Conservation (phyloP, 2,113 vertebrate species). For the Centropus unirufus region DNA sequence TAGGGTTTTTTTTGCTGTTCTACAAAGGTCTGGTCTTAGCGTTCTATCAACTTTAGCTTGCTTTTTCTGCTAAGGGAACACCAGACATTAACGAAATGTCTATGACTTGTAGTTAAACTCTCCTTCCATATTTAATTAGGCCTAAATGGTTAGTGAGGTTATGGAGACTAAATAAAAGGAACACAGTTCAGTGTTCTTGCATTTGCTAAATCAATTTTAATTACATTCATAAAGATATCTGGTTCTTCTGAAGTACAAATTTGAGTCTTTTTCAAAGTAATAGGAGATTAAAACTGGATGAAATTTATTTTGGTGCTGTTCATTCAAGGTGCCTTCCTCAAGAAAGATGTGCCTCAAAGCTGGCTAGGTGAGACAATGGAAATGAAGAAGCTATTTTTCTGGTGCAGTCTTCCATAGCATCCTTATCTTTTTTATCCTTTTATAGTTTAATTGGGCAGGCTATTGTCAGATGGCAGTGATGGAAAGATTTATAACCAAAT, state of each 20-base stretch:
- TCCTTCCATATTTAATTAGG: constrained; percentile 68
- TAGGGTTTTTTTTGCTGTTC: neutral
- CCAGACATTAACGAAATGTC: constrained; percentile 68
- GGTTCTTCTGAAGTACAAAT: constrained; percentile 14
- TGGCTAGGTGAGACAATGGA: neutral
- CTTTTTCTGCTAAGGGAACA: constrained; percentile 34
- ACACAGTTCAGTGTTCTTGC: constrained; percentile 27
- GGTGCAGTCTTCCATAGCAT: neutral
- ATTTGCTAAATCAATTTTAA: constrained; percentile 66
- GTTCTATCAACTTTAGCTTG: constrained; percentile 25
- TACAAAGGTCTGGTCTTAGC: neutral
- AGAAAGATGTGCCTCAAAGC: neutral
- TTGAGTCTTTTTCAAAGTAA: neutral
- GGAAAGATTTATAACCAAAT: neutral
- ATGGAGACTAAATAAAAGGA: constrained; percentile 65
- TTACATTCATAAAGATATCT: constrained; percentile 22
- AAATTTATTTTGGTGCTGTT: constrained; percentile 30
- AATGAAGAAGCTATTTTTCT: neutral
- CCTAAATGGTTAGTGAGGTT: constrained; percentile 62
- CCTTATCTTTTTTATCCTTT: neutral
- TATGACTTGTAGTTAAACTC: constrained; percentile 66
- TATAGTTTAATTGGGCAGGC: neutral
- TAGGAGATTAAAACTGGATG: neutral
- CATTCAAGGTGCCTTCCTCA: neutral
- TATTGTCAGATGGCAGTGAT: neutral